phyloP scores from a whole-genome alignment of 2,113 vertebrate genomes.

The Paralichthys olivaceus region DNA sequence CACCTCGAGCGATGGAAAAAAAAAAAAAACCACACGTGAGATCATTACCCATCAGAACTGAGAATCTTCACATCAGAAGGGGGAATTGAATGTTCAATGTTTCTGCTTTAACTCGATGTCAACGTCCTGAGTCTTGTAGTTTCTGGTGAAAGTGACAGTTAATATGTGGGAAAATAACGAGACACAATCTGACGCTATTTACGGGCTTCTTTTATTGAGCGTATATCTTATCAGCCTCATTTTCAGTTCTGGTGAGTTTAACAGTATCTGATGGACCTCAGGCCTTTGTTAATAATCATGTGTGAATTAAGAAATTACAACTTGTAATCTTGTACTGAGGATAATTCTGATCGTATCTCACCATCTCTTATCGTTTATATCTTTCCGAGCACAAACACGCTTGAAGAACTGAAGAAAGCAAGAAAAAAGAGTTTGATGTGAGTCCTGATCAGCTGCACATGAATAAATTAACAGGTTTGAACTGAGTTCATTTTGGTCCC shows the following conservation, averaged over 20 bases:
- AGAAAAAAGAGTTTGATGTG: slow-evolving; percentile 27
- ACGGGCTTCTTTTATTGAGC: slow-evolving; percentile 28
- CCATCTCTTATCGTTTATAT: slow-evolving; percentile 2
- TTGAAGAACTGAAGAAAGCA: neutral
- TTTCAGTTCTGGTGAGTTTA: slow-evolving; percentile 39
- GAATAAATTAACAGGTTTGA: slow-evolving; percentile 74
- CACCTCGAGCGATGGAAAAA: slow-evolving; percentile 26
- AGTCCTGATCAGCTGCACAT: slow-evolving; percentile 58
- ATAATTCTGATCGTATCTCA: slow-evolving; percentile 49
- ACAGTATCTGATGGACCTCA: slow-evolving; percentile 57
- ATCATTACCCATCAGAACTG: slow-evolving; percentile 2
- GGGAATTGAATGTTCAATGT: slow-evolving; percentile 15
- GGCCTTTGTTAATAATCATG: slow-evolving; percentile 49
- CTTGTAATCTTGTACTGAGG: slow-evolving; percentile 42
- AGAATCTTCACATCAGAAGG: slow-evolving; percentile 38
- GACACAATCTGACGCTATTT: slow-evolving; percentile 50
- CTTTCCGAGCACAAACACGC: neutral
- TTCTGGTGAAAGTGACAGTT: slow-evolving; percentile 44
- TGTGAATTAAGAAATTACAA: slow-evolving; percentile 34
- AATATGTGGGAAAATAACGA: slow-evolving; percentile 40
- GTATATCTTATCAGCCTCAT: slow-evolving; percentile 34
- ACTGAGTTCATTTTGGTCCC: slow-evolving; percentile 60
- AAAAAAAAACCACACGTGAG: neutral
- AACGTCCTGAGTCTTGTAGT: slow-evolving; percentile 32
- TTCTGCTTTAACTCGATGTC: slow-evolving; percentile 18